Conservation (phyloP, 1,140 invertebrate genomes). For the Cydia splendana region DNA sequence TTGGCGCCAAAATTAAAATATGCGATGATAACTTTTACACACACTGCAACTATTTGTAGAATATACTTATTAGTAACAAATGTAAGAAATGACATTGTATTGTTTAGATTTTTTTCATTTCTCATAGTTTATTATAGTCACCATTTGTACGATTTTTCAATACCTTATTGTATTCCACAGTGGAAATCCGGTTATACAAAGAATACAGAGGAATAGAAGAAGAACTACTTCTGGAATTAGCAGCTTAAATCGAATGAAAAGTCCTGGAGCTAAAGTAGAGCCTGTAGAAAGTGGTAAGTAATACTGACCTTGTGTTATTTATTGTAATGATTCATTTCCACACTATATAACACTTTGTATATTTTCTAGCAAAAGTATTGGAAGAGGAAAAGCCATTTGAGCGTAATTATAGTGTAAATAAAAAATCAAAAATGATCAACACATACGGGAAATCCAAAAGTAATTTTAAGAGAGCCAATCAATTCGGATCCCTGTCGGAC, state of each 20-base stretch:
- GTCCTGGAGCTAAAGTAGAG: constrained; percentile 45
- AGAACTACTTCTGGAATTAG: constrained; percentile 53
- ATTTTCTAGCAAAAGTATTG: constrained; percentile 43
- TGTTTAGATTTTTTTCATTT: too few relatives aligned
- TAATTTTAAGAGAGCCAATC: constrained; percentile 47
- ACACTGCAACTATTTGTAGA: too few relatives aligned
- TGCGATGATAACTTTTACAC: too few relatives aligned
- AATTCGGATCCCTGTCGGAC: constrained; percentile 64
- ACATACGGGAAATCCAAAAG: constrained; percentile 60
- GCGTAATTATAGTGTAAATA: constrained; percentile 57
- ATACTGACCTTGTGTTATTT: background rate
- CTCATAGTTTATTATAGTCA: too few relatives aligned
- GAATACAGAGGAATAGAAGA: constrained; percentile 60
- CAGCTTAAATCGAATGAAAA: constrained; percentile 59
- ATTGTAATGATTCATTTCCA: background rate
- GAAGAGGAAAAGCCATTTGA: constrained; percentile 43
- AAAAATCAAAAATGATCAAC: constrained; percentile 68
- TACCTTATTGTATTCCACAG: constrained; percentile 40
- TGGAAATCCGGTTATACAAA: constrained; percentile 63
- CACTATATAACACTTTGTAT: constrained; percentile 17
- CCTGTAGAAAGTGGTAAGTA: constrained; percentile 51
- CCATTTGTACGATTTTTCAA: background rate
- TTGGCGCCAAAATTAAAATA: too few relatives aligned
- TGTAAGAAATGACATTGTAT: too few relatives aligned
- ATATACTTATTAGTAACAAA: too few relatives aligned